Conservation (phyloP, 2,888 invertebrate species). For the Listrodromus nycthemerus region DNA sequence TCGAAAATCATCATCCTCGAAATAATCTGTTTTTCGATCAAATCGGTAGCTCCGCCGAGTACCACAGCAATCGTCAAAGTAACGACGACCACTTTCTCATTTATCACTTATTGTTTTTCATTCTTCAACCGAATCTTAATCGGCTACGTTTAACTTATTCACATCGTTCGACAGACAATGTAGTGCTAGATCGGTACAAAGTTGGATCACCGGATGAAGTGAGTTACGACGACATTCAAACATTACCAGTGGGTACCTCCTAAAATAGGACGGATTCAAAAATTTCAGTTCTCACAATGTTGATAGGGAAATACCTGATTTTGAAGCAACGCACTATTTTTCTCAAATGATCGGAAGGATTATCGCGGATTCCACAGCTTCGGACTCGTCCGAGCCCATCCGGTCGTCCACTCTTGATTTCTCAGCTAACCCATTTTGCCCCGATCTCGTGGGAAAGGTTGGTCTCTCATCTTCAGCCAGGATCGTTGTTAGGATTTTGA, state of each 20-base stretch:
- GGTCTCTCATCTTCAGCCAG: background rate
- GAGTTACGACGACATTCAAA: too few relatives aligned
- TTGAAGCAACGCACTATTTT: too few relatives aligned
- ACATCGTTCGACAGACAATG: background rate
- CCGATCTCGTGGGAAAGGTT: background rate
- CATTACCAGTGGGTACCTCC: too few relatives aligned
- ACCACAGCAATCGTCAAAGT: conserved; percentile 35
- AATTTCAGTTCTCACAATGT: too few relatives aligned
- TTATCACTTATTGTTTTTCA: background rate
- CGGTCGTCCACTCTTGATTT: too few relatives aligned
- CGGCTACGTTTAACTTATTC: conserved; percentile 16
- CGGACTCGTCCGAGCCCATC: too few relatives aligned
- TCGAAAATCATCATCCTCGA: conserved; percentile 53
- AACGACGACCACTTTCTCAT: conserved; percentile 23
- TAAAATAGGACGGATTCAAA: too few relatives aligned
- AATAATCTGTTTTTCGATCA: conserved; percentile 54
- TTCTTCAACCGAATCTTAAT: conserved; percentile 32
- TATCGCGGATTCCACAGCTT: too few relatives aligned
- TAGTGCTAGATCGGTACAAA: background rate
- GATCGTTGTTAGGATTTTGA: conserved; percentile 2
- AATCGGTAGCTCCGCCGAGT: conserved; percentile 21
- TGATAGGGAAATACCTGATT: too few relatives aligned
- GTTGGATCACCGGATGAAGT: too few relatives aligned
- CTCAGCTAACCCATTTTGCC: too few relatives aligned
- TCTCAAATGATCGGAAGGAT: too few relatives aligned